Evolutionary conservation across 2,797 vertebrate genomes (phyloP).

Genomic region (Pantherophis alleghaniensis): DNA sequence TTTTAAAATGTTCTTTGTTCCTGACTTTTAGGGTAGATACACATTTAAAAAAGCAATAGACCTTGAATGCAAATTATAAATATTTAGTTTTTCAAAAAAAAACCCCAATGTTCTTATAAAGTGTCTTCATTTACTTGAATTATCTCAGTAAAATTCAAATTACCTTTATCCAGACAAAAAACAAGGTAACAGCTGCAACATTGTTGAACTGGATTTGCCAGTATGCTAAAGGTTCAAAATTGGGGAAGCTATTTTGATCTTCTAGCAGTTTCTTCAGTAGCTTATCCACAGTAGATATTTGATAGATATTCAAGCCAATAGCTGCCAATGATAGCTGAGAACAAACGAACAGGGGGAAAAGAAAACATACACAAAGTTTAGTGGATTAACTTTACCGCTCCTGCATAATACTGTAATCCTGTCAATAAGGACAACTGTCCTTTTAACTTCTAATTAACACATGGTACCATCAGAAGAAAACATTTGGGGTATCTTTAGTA

Average conservation of each 20-base stretch:
- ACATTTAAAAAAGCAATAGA: background rate
- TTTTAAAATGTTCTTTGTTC: background rate
- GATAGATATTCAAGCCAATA: constrained; percentile 86
- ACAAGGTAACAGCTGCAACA: constrained; percentile 87
- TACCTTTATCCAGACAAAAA: constrained; percentile 98
- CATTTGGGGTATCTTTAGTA: background rate
- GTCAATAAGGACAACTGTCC: background rate
- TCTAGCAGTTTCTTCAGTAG: constrained; percentile 82
- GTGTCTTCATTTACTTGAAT: background rate
- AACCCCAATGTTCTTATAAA: background rate
- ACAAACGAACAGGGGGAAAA: constrained; percentile 37
- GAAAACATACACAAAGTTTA: background rate
- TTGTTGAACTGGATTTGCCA: constrained; percentile 94
- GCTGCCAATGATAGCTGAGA: constrained; percentile 85
- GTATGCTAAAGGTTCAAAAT: constrained; percentile 85
- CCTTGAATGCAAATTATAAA: background rate
- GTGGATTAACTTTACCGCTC: background rate
- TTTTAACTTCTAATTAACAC: background rate
- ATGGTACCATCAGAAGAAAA: background rate
- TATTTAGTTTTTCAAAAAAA: background rate
- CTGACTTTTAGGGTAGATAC: background rate
- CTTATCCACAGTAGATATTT: constrained; percentile 79
- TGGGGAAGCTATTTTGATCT: constrained; percentile 83
- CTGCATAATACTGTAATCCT: background rate
- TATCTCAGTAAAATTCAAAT: constrained; percentile 12